A percentile compares a stretch with the other conserved stretches of the same genome.
phyloP scores from a whole-genome alignment of 2,113 vertebrate species.

The Pomatostomus ruficeps region DNA sequence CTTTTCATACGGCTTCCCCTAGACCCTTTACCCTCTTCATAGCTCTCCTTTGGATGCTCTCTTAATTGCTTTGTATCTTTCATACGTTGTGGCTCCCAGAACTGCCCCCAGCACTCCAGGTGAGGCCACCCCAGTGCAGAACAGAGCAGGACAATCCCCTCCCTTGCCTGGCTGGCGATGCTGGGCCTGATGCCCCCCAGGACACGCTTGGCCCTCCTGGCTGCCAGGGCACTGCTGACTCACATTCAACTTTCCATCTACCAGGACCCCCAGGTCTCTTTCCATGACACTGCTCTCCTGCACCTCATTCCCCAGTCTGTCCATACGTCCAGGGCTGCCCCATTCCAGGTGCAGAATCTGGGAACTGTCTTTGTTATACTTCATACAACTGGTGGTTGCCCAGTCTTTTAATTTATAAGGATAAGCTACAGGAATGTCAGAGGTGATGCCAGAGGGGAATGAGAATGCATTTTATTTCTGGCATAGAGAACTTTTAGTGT shows the following conservation, averaged over 20 bases:
- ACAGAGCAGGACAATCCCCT: neutral
- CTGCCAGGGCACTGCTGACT: neutral
- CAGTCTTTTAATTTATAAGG: neutral
- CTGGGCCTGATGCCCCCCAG: fast-evolving
- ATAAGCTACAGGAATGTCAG: neutral
- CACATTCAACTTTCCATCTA: neutral
- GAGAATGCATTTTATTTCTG: neutral
- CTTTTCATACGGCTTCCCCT: neutral
- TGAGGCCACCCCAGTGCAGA: neutral
- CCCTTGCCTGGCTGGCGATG: fast-evolving
- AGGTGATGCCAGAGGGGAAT: neutral
- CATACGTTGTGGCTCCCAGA: fast-evolving
- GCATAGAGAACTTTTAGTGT: neutral
- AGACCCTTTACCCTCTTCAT: neutral
- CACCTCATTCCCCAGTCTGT: neutral
- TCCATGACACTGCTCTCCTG: neutral
- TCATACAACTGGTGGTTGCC: neutral
- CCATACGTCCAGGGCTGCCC: fast-evolving
- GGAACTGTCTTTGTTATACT: neutral
- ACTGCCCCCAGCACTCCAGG: fast-evolving
- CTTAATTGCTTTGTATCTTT: neutral
- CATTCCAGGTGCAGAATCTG: neutral
- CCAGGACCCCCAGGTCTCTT: neutral
- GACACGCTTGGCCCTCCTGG: fast-evolving
- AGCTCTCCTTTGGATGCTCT: neutral